These are phyloP conservation scores for Osmoderma eremita DNA, from an alignment of 2,888 invertebrate genomes.

Conservation along the genomic window DNA sequence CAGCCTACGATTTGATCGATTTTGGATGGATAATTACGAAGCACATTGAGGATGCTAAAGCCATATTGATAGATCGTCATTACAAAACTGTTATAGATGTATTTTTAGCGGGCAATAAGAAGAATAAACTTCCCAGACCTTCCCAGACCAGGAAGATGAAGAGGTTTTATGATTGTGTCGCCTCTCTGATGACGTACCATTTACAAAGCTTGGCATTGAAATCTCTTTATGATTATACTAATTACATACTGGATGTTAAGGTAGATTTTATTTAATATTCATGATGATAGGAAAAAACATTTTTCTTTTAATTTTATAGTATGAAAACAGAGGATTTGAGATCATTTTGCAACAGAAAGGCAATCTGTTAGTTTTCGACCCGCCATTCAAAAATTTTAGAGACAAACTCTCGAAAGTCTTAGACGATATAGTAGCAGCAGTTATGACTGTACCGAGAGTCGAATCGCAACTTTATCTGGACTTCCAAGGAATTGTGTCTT, in stretches of 20 bases:
- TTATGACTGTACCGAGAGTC: slow-evolving; percentile 77
- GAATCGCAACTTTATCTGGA: slow-evolving; percentile 83
- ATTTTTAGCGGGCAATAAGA: slow-evolving; percentile 74
- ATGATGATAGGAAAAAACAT: too few relatives aligned
- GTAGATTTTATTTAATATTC: slow-evolving; percentile 63
- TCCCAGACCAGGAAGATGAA: slow-evolving; percentile 73
- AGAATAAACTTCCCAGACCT: slow-evolving; percentile 74
- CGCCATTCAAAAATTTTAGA: slow-evolving; percentile 79
- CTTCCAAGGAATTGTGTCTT: slow-evolving; percentile 60
- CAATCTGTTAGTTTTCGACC: slow-evolving; percentile 76
- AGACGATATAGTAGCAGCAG: slow-evolving; percentile 79
- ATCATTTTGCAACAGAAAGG: slow-evolving; percentile 70
- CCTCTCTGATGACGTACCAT: slow-evolving; percentile 88
- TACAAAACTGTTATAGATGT: slow-evolving; percentile 72
- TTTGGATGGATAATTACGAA: slow-evolving; percentile 69
- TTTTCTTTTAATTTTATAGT: too few relatives aligned
- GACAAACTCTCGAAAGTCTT: slow-evolving; percentile 76
- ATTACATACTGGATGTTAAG: slow-evolving; percentile 80
- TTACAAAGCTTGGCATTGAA: slow-evolving; percentile 83
- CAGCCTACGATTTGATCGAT: slow-evolving; percentile 74
- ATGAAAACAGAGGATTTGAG: slow-evolving; percentile 75
- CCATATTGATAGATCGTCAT: slow-evolving; percentile 74
- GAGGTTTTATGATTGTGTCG: slow-evolving; percentile 86
- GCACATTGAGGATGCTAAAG: slow-evolving; percentile 76
- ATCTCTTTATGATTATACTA: slow-evolving; percentile 81